These are phyloP conservation scores for Bruchidius siliquastri DNA, from an alignment of 2,888 invertebrate genomes.

Conservation along the genomic window DNA sequence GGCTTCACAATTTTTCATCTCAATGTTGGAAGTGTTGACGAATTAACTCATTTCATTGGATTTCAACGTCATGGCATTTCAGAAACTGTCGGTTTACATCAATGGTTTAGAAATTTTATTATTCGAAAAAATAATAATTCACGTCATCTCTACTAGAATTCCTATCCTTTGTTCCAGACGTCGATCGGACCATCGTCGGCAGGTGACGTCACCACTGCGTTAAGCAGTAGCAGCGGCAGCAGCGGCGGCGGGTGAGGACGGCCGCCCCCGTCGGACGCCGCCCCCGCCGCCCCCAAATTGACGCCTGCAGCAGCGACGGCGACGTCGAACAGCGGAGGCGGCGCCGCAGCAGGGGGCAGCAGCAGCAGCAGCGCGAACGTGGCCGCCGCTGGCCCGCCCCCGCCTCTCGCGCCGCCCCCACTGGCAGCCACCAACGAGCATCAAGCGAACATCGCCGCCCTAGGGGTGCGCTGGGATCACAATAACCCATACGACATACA, in stretches of 20 bases:
- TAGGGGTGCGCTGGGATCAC: constrained; percentile 3
- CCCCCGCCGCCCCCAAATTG: neutral
- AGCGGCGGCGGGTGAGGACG: constrained; percentile 13
- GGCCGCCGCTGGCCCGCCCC: neutral
- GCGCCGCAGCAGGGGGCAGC: neutral
- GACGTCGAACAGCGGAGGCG: neutral
- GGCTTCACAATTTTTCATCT: too few relatives aligned
- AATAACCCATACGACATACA: neutral
- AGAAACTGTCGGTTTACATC: too few relatives aligned
- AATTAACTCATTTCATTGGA: too few relatives aligned
- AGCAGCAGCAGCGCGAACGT: neutral
- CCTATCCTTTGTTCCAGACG: neutral
- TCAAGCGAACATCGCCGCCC: neutral
- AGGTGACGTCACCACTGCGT: neutral
- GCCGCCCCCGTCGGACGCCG: constrained; percentile 9
- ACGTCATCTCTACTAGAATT: neutral
- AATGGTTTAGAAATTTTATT: too few relatives aligned
- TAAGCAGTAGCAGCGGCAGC: constrained; percentile 31
- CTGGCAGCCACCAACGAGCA: neutral
- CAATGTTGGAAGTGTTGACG: too few relatives aligned
- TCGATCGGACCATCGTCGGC: neutral
- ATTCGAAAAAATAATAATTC: too few relatives aligned
- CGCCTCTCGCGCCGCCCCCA: neutral
- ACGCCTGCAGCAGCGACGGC: neutral
- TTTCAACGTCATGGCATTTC: too few relatives aligned